Conservation (phyloP, 2,888 invertebrate genomes). For the Tigriopus californicus region DNA sequence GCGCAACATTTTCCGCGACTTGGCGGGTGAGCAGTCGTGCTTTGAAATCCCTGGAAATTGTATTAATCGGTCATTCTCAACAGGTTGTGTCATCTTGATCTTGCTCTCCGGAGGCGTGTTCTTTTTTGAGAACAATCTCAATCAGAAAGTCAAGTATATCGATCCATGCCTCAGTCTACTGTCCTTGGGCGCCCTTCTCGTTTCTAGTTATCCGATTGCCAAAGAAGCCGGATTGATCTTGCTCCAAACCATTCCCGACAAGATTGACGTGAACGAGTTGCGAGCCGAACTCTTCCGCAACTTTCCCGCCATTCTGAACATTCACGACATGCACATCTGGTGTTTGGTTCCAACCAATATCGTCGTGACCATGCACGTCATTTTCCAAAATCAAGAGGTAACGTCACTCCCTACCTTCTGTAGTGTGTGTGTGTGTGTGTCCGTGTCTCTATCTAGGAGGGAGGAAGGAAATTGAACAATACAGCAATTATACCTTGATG, state of each 20-base stretch:
- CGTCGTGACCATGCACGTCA: too few species aligned
- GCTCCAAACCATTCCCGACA: constrained; percentile 74
- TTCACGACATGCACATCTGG: constrained; percentile 79
- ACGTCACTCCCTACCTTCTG: too few species aligned
- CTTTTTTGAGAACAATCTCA: neutral
- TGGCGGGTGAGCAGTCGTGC: too few species aligned
- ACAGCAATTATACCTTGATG: too few species aligned
- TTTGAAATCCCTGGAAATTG: too few species aligned
- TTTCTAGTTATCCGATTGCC: neutral
- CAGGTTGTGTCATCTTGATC: neutral
- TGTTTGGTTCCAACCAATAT: constrained; percentile 40
- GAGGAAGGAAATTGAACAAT: too few species aligned
- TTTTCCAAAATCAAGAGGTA: too few species aligned
- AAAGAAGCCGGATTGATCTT: constrained; percentile 42
- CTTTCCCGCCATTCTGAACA: constrained; percentile 49
- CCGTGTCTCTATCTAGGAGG: too few species aligned
- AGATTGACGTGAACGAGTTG: constrained; percentile 53
- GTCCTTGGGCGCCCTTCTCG: neutral
- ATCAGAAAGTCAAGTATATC: neutral
- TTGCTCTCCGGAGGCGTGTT: neutral
- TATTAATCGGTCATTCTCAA: neutral
- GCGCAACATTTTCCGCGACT: too few species aligned
- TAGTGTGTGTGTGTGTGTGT: too few species aligned
- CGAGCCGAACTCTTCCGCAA: constrained; percentile 41
- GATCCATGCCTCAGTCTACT: neutral